Conservation (phyloP, 2,113 vertebrate species). For the Phylloscopus trochilus region DNA sequence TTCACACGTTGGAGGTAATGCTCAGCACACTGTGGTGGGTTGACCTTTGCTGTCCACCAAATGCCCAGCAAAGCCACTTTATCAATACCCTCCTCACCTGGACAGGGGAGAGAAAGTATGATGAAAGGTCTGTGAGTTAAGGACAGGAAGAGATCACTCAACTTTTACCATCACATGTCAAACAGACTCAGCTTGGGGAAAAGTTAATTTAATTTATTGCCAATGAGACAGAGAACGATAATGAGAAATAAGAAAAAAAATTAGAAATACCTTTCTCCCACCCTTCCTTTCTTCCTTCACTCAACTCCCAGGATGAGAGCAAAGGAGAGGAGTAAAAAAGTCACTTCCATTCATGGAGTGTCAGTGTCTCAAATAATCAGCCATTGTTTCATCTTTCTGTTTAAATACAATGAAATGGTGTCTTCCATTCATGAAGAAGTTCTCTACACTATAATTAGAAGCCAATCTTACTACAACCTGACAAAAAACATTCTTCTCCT, state of each 20-base stretch:
- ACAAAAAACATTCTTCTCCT: not conserved
- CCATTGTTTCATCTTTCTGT: not conserved
- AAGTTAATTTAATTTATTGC: not conserved
- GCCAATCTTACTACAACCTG: not conserved
- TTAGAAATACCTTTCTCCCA: not conserved
- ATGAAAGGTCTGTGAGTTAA: not conserved
- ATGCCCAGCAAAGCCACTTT: not conserved
- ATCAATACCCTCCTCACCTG: not conserved
- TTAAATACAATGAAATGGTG: not conserved
- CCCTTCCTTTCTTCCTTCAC: not conserved
- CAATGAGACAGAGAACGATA: not conserved
- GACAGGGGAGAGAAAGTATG: not conserved
- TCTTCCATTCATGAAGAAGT: not conserved
- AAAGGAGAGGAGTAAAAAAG: not conserved
- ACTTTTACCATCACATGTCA: rapidly evolving
- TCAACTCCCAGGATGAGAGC: rapidly evolving
- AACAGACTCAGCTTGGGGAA: not conserved
- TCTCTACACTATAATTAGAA: not conserved
- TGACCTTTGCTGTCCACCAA: not conserved
- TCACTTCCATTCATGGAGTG: not conserved
- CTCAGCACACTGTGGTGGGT: not conserved
- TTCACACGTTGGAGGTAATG: rapidly evolving
- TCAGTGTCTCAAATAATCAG: not conserved
- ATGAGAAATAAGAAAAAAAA: not conserved
- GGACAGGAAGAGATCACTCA: not conserved